phyloP scores from a whole-genome alignment of 1,140 invertebrate genomes.

The Heliconius nattereri region DNA sequence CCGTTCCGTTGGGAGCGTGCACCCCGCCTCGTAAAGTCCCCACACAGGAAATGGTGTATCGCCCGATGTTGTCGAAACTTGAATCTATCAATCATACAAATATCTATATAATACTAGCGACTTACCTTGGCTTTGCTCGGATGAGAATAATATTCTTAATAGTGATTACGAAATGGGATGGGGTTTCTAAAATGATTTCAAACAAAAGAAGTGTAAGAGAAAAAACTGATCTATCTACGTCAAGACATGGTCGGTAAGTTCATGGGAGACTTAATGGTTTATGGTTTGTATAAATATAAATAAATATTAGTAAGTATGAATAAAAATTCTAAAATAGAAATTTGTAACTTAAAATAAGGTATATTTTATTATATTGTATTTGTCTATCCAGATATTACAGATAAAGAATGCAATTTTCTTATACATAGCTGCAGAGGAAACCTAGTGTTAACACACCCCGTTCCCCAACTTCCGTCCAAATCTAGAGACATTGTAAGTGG shows the following conservation, averaged over 20 bases:
- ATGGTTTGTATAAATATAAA: neutral
- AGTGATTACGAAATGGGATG: neutral
- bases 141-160: neutral
- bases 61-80: conserved; percentile 31
- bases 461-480: too few species aligned
- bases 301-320: neutral
- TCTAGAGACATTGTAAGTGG: too few species aligned
- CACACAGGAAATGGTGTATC: conserved; percentile 37
- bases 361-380: too few species aligned
- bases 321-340: too few species aligned
- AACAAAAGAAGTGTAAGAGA: too few species aligned
- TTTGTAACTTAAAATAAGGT: too few species aligned
- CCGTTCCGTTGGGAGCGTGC: conserved; percentile 46
- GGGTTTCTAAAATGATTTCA: too few species aligned
- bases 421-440: neutral
- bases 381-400: neutral
- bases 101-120: neutral
- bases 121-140: neutral
- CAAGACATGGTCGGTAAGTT: too few species aligned
- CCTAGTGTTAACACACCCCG: too few species aligned
- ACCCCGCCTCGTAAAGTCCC: conserved; percentile 30
- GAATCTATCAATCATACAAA: conserved; percentile 23
- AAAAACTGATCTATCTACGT: too few species aligned
- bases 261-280: too few species aligned
- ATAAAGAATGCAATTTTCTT: neutral